Evolutionary conservation across 2,888 invertebrate species (phyloP).

Genomic region (Cryptus armator): DNA sequence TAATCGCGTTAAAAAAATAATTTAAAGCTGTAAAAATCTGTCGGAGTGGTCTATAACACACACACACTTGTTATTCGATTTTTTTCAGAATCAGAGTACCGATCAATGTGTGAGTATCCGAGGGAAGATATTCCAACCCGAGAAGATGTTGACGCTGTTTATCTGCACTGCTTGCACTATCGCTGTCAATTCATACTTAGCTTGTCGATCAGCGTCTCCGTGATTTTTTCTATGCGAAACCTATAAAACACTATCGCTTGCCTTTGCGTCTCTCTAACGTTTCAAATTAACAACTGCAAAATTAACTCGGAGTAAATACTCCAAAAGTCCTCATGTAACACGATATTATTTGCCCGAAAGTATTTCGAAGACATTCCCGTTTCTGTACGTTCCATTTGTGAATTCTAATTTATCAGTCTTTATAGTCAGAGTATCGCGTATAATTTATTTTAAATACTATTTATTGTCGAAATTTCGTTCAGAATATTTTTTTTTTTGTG

Average conservation of each 20-base stretch:
- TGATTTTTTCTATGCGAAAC: slow-evolving; percentile 7
- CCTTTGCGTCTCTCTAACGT: not conserved
- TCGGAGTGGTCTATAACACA: slow-evolving; percentile 67
- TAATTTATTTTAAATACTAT: no score
- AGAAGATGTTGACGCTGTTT: slow-evolving; percentile 77
- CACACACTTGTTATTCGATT: slow-evolving; percentile 76
- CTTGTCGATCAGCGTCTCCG: slow-evolving; percentile 23
- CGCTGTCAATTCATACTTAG: slow-evolving; percentile 59
- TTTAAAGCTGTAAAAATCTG: no score
- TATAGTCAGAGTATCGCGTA: no score
- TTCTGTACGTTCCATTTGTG: no score
- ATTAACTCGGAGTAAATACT: no score
- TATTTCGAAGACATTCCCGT: not conserved
- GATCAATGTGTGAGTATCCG: slow-evolving; percentile 86
- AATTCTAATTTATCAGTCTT: no score
- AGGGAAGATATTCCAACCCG: slow-evolving; percentile 77
- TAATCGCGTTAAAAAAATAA: no score
- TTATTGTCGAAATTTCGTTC: no score
- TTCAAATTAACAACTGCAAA: not conserved
- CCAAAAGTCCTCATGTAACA: not conserved
- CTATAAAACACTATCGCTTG: not conserved
- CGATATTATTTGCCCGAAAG: not conserved
- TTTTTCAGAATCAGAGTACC: slow-evolving; percentile 85
- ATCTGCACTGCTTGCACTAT: slow-evolving; percentile 80
- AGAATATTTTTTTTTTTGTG: no score